Conservation (phyloP, 2,797 vertebrate species). For the Hirundo rustica region DNA sequence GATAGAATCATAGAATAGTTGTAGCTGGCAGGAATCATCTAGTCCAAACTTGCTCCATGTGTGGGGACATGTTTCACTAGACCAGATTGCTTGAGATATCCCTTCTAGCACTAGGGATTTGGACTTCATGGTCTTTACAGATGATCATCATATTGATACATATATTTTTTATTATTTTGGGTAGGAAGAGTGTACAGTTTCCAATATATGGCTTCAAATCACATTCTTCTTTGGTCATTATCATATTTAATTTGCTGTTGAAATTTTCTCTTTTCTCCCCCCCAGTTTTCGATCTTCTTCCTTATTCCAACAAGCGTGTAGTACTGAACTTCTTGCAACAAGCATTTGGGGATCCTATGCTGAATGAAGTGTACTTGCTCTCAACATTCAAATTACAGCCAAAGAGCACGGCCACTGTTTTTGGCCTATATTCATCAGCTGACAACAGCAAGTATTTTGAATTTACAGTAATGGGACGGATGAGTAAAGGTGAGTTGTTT, state of each 20-base stretch:
- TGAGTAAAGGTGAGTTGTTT: slow-evolving; percentile 88
- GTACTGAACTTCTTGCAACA: slow-evolving; percentile 86
- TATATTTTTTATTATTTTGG: neutral
- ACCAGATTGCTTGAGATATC: neutral
- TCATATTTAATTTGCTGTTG: neutral
- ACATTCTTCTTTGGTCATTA: neutral
- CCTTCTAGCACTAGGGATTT: neutral
- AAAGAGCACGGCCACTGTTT: slow-evolving; percentile 78
- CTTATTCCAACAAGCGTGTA: slow-evolving; percentile 83
- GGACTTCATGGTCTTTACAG: neutral
- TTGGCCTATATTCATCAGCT: slow-evolving; percentile 86
- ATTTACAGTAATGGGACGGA: slow-evolving; percentile 91
- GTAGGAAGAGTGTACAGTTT: neutral
- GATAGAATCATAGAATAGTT: neutral
- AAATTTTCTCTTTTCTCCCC: neutral
- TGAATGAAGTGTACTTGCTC: slow-evolving; percentile 89
- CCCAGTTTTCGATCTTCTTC: slow-evolving; percentile 94
- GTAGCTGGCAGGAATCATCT: neutral
- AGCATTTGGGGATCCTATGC: slow-evolving; percentile 81
- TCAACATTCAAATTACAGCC: slow-evolving; percentile 89
- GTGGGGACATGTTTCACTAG: neutral
- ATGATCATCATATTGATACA: neutral
- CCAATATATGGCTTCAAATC: neutral
- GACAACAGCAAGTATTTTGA: slow-evolving; percentile 97
- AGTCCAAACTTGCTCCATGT: neutral